A percentile compares a stretch with the other conserved stretches of the same genome.
Conservation (phyloP, 2,888 invertebrate genomes). For the Idaea aversata region DNA sequence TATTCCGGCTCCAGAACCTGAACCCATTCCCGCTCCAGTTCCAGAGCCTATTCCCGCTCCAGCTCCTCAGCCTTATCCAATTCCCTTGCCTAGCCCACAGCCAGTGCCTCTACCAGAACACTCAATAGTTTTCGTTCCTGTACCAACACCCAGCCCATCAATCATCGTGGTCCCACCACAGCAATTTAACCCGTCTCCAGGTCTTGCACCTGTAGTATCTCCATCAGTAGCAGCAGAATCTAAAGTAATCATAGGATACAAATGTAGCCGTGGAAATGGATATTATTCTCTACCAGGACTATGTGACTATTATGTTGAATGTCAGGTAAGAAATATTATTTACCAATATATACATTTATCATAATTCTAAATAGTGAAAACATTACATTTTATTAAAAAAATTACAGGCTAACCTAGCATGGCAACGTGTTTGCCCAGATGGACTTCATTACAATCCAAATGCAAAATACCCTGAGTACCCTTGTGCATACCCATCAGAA, state of each 20-base stretch:
- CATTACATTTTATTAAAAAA: constrained; percentile 1
- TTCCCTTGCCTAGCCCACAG: background rate
- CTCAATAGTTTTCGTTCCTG: background rate
- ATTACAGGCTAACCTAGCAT: constrained; percentile 77
- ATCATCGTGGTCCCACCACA: constrained; percentile 4
- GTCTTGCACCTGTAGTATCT: constrained; percentile 8
- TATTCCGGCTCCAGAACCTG: background rate
- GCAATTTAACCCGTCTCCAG: background rate
- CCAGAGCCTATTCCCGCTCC: background rate
- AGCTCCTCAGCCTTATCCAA: background rate
- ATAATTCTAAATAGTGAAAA: background rate
- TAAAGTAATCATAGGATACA: constrained; percentile 10
- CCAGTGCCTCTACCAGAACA: background rate
- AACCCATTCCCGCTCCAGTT: background rate
- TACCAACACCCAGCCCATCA: background rate
- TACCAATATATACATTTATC: background rate
- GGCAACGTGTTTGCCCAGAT: constrained; percentile 85
- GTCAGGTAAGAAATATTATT: constrained; percentile 55
- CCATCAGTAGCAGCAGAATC: background rate
- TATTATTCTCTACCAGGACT: constrained; percentile 74
- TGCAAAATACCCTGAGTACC: constrained; percentile 79
- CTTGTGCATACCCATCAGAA: constrained; percentile 88
- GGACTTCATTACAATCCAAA: constrained; percentile 86
- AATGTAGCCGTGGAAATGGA: constrained; percentile 27
- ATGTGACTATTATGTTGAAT: constrained; percentile 85